Conservation (phyloP, 2,797 vertebrate species). For the Parambassis ranga region DNA sequence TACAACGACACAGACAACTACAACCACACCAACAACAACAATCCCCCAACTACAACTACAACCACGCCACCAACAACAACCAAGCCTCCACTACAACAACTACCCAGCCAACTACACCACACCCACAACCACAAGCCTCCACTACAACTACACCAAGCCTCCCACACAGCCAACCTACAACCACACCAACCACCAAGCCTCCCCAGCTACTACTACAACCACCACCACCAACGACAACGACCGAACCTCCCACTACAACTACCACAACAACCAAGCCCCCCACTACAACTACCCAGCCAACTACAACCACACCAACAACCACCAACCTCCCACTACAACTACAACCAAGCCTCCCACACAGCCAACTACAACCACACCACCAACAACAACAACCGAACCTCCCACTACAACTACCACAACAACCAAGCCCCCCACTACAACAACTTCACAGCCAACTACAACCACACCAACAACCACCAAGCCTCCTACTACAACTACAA, state of each 20-base stretch:
- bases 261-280: neutral
- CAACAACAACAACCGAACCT: neutral
- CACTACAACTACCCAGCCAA: neutral
- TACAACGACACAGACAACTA: neutral
- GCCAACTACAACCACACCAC: neutral
- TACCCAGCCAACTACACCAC: neutral
- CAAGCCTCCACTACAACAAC: neutral
- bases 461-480: neutral
- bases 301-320: neutral
- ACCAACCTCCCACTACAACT: neutral
- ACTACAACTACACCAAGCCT: neutral
- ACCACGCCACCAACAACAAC: no score
- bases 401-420: neutral
- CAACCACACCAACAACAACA: slow-evolving; percentile 1
- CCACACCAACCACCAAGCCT: neutral
- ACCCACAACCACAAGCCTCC: neutral
- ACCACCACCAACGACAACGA: no score
- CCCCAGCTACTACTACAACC: neutral
- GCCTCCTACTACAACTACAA: neutral
- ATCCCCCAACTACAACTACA: neutral
- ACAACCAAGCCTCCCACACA: neutral
- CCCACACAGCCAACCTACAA: neutral
- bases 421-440: neutral
- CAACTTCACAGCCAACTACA: neutral
- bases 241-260: neutral